A percentile compares a stretch with the other conserved stretches of the same genome.
Conservation (phyloP, 2,888 invertebrate species). For the Drosophila setosimentum region DNA sequence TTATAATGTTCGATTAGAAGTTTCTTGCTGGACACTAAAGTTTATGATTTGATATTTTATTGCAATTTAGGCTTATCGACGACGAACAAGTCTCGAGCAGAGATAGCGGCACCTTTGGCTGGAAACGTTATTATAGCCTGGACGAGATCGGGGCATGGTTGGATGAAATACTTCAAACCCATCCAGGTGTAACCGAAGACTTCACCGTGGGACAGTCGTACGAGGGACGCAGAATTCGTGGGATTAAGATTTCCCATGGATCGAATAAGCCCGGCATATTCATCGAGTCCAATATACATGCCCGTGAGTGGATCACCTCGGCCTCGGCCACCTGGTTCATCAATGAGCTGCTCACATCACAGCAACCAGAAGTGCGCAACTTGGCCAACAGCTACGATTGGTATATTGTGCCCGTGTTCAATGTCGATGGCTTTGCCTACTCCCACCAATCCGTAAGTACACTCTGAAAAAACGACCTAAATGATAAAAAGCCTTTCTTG, state of each 20-base stretch:
- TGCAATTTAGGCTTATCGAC: constrained; percentile 85
- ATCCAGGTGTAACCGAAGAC: constrained; percentile 83
- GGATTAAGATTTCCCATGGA: constrained; percentile 86
- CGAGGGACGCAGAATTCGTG: constrained; percentile 88
- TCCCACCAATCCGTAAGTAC: constrained; percentile 87
- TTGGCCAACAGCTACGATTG: constrained; percentile 90
- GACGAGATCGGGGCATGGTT: constrained; percentile 88
- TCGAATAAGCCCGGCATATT: constrained; percentile 87
- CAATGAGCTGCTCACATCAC: constrained; percentile 89
- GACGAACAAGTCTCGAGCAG: constrained; percentile 82
- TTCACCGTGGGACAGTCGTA: constrained; percentile 86
- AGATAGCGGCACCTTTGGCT: constrained; percentile 85
- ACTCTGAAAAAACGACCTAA: neutral
- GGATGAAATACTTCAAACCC: constrained; percentile 84
- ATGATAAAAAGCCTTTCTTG: neutral
- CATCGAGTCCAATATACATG: constrained; percentile 89
- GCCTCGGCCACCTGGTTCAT: constrained; percentile 90
- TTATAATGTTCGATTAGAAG: constrained; percentile 17
- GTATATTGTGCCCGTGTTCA: constrained; percentile 90
- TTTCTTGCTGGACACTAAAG: constrained; percentile 25
- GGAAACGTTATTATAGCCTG: constrained; percentile 87
- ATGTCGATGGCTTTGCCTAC: constrained; percentile 91
- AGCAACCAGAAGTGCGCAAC: constrained; percentile 86
- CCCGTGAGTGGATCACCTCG: constrained; percentile 91
- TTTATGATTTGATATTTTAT: constrained; percentile 77